These are phyloP conservation scores for Arenaria interpres DNA, from an alignment of 2,113 vertebrate species.

Conservation along the genomic window DNA sequence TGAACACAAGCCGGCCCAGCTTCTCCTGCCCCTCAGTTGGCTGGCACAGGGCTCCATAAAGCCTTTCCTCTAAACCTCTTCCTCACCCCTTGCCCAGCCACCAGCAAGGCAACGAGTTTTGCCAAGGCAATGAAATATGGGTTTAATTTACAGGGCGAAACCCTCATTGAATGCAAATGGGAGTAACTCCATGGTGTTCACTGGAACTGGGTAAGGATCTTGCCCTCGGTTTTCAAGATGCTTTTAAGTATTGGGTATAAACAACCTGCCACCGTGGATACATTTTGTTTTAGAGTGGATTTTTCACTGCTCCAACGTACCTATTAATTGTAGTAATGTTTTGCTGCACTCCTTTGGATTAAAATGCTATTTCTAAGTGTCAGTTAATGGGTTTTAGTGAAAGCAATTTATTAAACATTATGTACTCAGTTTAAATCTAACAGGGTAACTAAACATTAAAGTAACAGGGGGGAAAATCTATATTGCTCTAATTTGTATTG, in stretches of 20 bases:
- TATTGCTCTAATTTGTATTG: conserved; percentile 80
- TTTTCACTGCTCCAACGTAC: conserved; percentile 51
- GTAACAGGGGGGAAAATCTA: conserved; percentile 74
- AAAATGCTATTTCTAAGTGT: conserved; percentile 74
- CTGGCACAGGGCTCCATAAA: neutral
- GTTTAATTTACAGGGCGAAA: neutral
- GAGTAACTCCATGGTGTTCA: neutral
- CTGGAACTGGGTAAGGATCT: neutral
- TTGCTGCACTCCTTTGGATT: conserved; percentile 66
- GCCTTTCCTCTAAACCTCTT: neutral
- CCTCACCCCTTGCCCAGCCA: neutral
- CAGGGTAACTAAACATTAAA: conserved; percentile 80
- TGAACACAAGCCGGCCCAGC: neutral
- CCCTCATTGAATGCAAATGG: neutral
- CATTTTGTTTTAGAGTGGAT: conserved; percentile 42
- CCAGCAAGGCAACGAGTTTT: neutral
- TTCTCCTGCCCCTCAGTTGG: neutral
- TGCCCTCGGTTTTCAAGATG: neutral
- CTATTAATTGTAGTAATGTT: conserved; percentile 71
- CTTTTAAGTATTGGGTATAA: conserved; percentile 34
- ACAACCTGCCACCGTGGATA: neutral
- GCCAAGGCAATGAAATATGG: neutral
- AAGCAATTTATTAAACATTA: conserved; percentile 79
- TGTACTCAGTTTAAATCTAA: conserved; percentile 78
- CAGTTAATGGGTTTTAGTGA: conserved; percentile 76